Base-by-base conservation (phyloP, 2,888 invertebrate species). In the Junonia oenone region DNA sequence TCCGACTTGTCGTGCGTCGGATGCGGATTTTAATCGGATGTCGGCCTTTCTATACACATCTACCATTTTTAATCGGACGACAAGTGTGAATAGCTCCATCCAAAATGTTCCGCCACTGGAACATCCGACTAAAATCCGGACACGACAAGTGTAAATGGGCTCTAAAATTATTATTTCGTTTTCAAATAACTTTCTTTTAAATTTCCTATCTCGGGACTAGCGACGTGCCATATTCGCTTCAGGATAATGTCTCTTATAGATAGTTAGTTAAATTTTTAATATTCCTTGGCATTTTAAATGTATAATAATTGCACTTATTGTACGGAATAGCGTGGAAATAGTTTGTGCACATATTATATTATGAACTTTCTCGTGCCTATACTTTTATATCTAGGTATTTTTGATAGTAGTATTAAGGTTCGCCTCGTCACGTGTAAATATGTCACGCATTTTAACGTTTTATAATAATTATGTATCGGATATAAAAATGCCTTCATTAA, bases 301-400 rank as follows among this genome's bases (percentile, higher is more conserved):
- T 47, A 45, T 48, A 45, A 53, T 40, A 46, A 40, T 46, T 63
- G 67, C 69, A 75, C 69, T 59, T 63, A 59, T 49, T 61, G 62
- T 55, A 66, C 54, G 52, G 50, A 38, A 66, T 75, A 74, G 72
- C 66, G 68, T 68, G 68, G 11, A 40, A 63, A 65, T 77, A 79
- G 74, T 70, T 63, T 64, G 61, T 79, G 85, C 86, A 86, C 84
- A 73, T 65, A 59, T 76, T 78, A 68, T n/a, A 80, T 79, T 81
- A 81, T 81, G 78, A 78, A 76, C 80, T 83, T 86, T 83, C 85
- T 85, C 75, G 89, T 89, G 89, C 89, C 89, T 89, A 83, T 82
- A 84, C 75, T 73, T 85, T 85, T 81, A 78, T 81, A 85, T 79
- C 68, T 80, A 85, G 76, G 71, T 78, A 78, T 77, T 78, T 61